These are phyloP conservation scores for Sebastes iracundus DNA, from an alignment of 2,797 vertebrate species.

Conservation along the genomic window DNA sequence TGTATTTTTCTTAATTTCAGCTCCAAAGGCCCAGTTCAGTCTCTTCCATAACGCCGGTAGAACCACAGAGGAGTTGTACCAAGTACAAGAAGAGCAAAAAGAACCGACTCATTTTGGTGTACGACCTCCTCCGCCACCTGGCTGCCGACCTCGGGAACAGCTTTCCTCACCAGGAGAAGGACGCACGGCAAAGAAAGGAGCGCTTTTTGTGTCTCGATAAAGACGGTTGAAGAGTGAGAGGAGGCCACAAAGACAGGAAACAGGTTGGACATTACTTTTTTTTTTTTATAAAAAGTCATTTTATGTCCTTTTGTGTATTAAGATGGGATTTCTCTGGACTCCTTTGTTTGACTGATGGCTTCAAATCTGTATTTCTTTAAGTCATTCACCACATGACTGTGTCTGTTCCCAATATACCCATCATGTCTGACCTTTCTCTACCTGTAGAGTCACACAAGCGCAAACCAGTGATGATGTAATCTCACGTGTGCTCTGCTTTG, in stretches of 20 bases:
- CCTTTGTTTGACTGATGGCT: background rate
- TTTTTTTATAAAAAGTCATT: background rate
- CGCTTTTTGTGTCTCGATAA: conserved; percentile 2
- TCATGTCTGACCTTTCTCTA: background rate
- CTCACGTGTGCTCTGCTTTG: background rate
- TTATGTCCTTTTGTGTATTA: background rate
- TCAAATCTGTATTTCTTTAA: background rate
- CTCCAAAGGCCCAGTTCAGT: background rate
- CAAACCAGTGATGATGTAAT: background rate
- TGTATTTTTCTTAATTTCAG: conserved; percentile 16
- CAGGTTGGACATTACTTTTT: conserved; percentile 37
- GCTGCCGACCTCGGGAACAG: background rate
- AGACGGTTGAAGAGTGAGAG: background rate
- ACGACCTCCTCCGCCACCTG: background rate
- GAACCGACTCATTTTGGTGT: background rate
- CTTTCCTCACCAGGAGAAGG: conserved; percentile 12
- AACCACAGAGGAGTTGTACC: background rate
- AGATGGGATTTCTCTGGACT: background rate
- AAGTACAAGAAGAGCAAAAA: background rate
- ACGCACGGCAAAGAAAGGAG: conserved; percentile 5
- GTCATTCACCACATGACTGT: background rate
- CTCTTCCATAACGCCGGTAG: background rate
- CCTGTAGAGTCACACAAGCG: background rate
- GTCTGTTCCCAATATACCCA: background rate
- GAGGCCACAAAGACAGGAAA: background rate